Evolutionary conservation across 2,113 vertebrate genomes (phyloP), one percentile per base, ranked within the genome.

Genomic region (Heterocephalus glaber): DNA sequence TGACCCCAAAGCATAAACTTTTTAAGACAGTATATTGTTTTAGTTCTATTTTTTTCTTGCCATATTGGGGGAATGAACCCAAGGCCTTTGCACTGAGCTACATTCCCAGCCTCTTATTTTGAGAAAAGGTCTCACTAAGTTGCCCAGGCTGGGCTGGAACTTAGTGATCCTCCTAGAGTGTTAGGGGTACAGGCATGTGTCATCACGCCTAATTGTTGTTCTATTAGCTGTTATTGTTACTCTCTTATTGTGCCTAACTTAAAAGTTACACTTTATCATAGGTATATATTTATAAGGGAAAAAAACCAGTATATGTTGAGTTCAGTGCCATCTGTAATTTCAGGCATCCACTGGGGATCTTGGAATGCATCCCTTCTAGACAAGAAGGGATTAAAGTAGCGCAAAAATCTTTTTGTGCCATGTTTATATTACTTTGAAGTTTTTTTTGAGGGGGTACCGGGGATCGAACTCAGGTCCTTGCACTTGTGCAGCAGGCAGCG

Each of bases 351-450:
- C 56, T 89, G 13, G 41, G 20, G 12, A 49, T 76, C 86, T 77
- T 60, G 70, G 7, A 89, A 76, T 61, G 5, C 8, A 47, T 49
- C 30, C 13, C 7, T 10, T 63, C 38, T 47, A 44, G 11, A 77
- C 44, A 56, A 54, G 11, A n/a, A 33, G 19, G 1, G 5, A 65
- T 63, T 54, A 76, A 7, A 90, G 11, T 30, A 74, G 44, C 84
- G 17, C 3, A 70, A 17, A 97, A 90, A 54, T 95, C 22, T 85
- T 28, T 76, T 76, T 95, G 35, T 92, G 35, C 19, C 54, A 79
- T 61, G 66, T 82, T 88, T 47, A 35, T 88, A 63, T 30, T 90
- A 58, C 56, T 58, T 58, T 56, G 16, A 20, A n/a, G n/a, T n/a
- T n/a, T n/a, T n/a, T n/a, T n/a, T n/a, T n/a, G n/a, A n/a, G n/a